These are phyloP conservation scores for Siniperca chuatsi DNA, from an alignment of 2,113 vertebrate species.

Conservation along the genomic window DNA sequence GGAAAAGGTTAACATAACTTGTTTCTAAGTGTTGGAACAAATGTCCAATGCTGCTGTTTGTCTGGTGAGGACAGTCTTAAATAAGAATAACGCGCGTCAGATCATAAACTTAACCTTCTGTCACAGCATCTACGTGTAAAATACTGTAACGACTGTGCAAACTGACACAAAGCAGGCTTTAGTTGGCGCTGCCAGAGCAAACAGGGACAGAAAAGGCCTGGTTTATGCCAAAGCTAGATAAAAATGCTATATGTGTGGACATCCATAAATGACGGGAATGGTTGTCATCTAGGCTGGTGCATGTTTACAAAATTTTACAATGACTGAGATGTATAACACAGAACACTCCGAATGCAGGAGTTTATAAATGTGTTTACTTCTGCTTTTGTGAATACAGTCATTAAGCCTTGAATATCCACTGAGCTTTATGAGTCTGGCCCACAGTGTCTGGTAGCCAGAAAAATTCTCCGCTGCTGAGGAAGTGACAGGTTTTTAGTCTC, in stretches of 20 bases:
- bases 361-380: conserved; percentile 3
- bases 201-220: background rate
- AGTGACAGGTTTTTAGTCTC: conserved; percentile 22
- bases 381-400: conserved; percentile 1
- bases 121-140: background rate
- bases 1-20: background rate
- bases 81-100: background rate
- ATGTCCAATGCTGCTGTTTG: background rate
- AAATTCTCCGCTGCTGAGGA: background rate
- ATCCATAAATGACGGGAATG: background rate
- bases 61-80: background rate
- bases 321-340: background rate
- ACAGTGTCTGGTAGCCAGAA: conserved; percentile 9
- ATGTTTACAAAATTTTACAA: conserved; percentile 16
- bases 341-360: background rate
- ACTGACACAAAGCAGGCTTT: background rate
- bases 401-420: conserved; percentile 11
- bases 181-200: background rate
- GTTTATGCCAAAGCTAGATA: background rate
- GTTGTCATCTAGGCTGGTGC: background rate
- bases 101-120: background rate
- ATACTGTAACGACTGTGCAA: background rate
- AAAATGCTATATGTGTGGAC: background rate
- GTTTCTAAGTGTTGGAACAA: background rate
- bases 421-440: conserved; percentile 1